Base-by-base conservation (phyloP, 2,113 vertebrate genomes). In the Prinia subflava region DNA sequence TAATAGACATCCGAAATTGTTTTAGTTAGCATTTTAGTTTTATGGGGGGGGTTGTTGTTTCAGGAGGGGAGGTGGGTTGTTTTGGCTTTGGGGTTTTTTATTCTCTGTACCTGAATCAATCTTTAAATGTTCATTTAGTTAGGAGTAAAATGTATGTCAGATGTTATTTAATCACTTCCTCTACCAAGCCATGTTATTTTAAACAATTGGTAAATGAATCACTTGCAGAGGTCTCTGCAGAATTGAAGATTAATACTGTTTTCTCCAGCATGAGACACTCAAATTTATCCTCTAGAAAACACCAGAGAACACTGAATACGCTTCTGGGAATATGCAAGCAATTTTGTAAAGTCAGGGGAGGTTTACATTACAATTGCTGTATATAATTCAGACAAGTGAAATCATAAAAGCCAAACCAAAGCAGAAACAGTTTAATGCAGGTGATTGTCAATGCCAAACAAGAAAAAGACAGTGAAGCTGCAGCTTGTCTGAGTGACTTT, bases 121-220 rank as follows among this genome's bases (percentile, higher is more conserved):
- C 83, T 93, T 93, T 84, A 93, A 92, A 94, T 33, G 53, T 73
- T 87, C 74, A 81, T 82, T 94, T 95, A 78, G 65, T 84, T 92
- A 84, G 93, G 60, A 86, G 59, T 78, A 92, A 89, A 59, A 73
- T 86, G 76, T 89, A 96, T 97, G 75, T 96, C 81, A 44, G 52
- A 81, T 85, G 50, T 96, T 94, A 96, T 95, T 95, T 94, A 94
- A 97, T 97, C 90, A 78, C 91, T 92, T 96, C 80, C 71, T 96
- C 47, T 65, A 82, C 19, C 21, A 62, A 73, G 52, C 67, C 76
- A 78, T 92, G 63, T 88, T 94, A 62, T 91, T 97, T 96, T 95
- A 95, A 95, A 95, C 69, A 92, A 84, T 4, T 70, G 74, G 52
- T 83, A 92, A 92, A 74, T 64, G n/a, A 87, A 91, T 90, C 74